Conservation (phyloP, 2,797 vertebrate species). For the Muscicapa striata region DNA sequence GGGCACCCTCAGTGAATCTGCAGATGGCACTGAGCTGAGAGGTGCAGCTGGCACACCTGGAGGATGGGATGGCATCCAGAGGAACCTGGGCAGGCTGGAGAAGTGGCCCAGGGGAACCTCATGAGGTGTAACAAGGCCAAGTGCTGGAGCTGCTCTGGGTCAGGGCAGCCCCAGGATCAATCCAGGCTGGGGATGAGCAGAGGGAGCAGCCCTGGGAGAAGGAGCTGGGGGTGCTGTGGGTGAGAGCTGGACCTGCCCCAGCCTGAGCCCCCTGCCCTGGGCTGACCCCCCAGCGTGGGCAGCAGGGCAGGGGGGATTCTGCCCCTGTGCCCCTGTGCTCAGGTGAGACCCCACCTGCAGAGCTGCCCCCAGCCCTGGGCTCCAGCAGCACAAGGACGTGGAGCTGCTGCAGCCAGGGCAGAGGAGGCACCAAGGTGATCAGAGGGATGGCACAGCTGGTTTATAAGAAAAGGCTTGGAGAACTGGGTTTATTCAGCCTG, state of each 20-base stretch:
- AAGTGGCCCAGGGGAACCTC: background rate
- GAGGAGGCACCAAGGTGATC: too few species aligned
- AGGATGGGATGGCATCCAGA: background rate
- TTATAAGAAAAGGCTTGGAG: too few species aligned
- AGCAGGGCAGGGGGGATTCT: background rate
- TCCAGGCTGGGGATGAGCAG: background rate
- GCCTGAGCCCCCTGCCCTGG: background rate
- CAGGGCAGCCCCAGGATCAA: too few species aligned
- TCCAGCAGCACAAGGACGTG: too few species aligned
- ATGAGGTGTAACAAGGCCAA: background rate
- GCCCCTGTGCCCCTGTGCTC: background rate
- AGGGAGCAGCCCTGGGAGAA: background rate
- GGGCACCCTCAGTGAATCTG: background rate
- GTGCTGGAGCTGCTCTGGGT: background rate
- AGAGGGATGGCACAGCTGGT: too few species aligned
- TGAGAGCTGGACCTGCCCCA: background rate
- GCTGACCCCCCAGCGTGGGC: background rate
- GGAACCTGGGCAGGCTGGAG: background rate
- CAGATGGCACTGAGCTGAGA: background rate
- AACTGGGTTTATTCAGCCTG: too few species aligned
- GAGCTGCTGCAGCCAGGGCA: too few species aligned
- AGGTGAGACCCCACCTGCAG: background rate
- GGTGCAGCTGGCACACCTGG: background rate
- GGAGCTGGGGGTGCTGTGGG: background rate
- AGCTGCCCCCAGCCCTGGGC: too few species aligned